Evolutionary conservation across 2,113 vertebrate genomes (phyloP), one percentile per base, ranked within the genome.

Genomic region (Dipodomys spectabilis): DNA sequence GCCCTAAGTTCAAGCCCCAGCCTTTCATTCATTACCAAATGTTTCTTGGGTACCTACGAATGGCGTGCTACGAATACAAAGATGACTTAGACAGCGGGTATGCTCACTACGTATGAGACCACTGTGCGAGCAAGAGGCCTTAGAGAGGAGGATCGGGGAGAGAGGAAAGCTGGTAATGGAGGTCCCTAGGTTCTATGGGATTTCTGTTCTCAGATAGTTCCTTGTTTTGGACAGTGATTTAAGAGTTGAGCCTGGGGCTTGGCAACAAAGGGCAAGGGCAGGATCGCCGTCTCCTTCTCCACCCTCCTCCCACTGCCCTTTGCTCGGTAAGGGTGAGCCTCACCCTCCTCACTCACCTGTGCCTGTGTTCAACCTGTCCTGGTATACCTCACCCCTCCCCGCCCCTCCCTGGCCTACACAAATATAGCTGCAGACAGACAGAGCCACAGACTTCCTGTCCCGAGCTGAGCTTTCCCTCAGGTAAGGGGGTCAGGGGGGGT

Each of bases 401-500:
- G 68, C 69, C 69, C 68, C 62, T n/a, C 83, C 96, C 88, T 18
- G 12, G 53, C 7, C n/a, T 49, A 10, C 84, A 94, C 9, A 95
- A 93, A 90, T 53, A 95, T 32, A 67, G 57, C 84, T n/a, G 45
- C 81, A 45, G 23, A 27, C 32, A 27, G 49, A 44, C 22, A 12
- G 65, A 32, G 4, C 65, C 44, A 65, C 44, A 64, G 80, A 8
- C 28, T 65, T 69, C 68, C 57, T 27, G 73, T 23, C 1, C 32
- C 35, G 60, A 39, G 60, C 82, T 62, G 23, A 2, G 7, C 57
- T 13, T 0, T 79, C 90, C 49, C 9, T 32, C 32, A 74, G 92
- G 92, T 91, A 78, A 94, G 92, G 53, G 15, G 39, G 39, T 39
- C 5, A 5, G 39, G 39, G 39, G 39, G 39, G 39, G 5, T 5